Conservation (phyloP, 1,140 invertebrate genomes). For the Nylanderia fulva region DNA sequence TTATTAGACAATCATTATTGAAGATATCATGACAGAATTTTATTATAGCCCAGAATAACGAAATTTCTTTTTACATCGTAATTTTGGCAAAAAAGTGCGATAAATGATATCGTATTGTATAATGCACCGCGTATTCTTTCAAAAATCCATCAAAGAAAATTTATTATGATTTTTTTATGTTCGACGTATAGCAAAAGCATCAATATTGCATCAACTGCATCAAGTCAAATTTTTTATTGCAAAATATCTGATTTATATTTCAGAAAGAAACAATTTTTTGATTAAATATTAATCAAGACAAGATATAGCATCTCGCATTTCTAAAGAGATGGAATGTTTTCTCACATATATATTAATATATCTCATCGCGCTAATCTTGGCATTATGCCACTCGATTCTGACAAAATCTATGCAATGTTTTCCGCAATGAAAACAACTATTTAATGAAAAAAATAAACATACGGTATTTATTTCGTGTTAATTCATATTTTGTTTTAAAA, state of each 20-base stretch:
- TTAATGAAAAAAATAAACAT: background rate
- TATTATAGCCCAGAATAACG: background rate
- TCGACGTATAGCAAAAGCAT: background rate
- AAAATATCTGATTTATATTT: background rate
- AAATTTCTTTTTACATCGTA: slow-evolving; percentile 8
- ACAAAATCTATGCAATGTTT: background rate
- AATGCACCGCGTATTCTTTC: background rate
- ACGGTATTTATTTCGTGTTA: background rate
- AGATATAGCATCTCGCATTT: background rate
- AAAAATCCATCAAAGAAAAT: background rate
- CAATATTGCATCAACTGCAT: background rate
- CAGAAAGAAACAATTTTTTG: background rate
- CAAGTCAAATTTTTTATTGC: background rate
- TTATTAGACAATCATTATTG: background rate
- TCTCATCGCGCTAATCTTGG: background rate
- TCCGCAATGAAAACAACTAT: background rate
- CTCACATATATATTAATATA: background rate
- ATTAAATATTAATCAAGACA: background rate
- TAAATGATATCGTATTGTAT: slow-evolving; percentile 17
- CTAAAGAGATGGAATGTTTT: background rate
- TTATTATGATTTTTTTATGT: background rate
- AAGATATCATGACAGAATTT: background rate
- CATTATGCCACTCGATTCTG: background rate
- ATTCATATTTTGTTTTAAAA: background rate
- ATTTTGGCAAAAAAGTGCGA: background rate